Evolutionary conservation across 2,113 vertebrate genomes (phyloP), one percentile per base, ranked within the genome.

Genomic region (Otis tarda): DNA sequence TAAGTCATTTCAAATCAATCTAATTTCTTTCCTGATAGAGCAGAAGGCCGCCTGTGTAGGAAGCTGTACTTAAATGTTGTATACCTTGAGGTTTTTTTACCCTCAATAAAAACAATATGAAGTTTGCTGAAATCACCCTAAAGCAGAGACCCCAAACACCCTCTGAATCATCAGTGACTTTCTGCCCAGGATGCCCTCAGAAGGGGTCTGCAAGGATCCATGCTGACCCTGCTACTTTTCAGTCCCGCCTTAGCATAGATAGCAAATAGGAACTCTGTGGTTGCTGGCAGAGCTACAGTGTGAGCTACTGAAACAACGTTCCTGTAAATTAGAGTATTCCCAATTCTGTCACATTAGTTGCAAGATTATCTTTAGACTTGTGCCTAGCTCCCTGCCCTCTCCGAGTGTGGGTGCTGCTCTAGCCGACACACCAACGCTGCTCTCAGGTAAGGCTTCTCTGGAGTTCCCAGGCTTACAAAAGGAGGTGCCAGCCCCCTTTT

Each of bases 241-340:
- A 0, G 55, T 28, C 52, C 39, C 43, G 60, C 0, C 0, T 75
- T 60, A 77, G 39, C 45, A 56, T 25, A 52, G n/a, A 22, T 57
- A 74, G 33, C 21, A 87, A 56, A 55, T 8, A n/a, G 20, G 14
- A 94, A 6, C 15, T 24, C 33, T 74, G 15, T 24, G 60, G 33
- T 2, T 75, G 39, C 43, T 63, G 52, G 33, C 56, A 56, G 37
- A 57, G 17, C 31, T 75, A 65, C 24, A 64, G 17, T 2, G 2
- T 0, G 0, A 76, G 33, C 52, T 61, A 18, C 10, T 76, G 61
- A 79, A 89, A 49, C 9, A 7, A n/a, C 3, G 4, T 23, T 11
- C 3, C 3, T 47, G 15, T 60, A 56, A 68, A 92, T 41, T 4
- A 13, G 86, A 67, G 28, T 39, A 28, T 63, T 90, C 28, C 28